Conservation (phyloP, 2,113 vertebrate genomes). For the Gallinago media region DNA sequence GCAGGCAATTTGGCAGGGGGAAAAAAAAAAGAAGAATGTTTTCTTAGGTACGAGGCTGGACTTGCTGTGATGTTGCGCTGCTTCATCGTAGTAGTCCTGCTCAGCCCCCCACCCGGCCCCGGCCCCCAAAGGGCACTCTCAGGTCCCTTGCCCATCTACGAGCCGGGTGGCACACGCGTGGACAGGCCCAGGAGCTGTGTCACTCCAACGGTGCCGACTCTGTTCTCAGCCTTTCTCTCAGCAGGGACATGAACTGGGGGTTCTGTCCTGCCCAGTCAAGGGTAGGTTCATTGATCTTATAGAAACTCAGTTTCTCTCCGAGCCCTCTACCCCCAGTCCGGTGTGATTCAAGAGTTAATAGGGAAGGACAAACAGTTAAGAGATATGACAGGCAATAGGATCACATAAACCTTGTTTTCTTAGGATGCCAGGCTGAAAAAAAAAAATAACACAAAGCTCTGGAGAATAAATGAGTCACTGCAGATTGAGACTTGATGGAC, state of each 20-base stretch:
- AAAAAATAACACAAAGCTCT: slow-evolving; percentile 38
- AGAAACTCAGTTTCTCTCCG: slow-evolving; percentile 15
- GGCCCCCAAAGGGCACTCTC: neutral
- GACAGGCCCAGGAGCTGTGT: neutral
- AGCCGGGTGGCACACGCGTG: rapidly evolving
- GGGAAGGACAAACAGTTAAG: slow-evolving; percentile 64
- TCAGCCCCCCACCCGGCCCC: neutral
- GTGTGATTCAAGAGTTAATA: slow-evolving; percentile 57
- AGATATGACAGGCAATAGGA: slow-evolving; percentile 55
- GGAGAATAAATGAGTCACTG: slow-evolving; percentile 52
- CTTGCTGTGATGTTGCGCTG: neutral
- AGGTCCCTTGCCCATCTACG: neutral
- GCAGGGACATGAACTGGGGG: neutral
- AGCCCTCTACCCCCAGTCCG: neutral
- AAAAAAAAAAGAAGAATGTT: neutral
- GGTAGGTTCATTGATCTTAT: neutral
- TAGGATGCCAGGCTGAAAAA: slow-evolving; percentile 45
- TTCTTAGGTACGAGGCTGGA: neutral
- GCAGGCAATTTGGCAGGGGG: neutral
- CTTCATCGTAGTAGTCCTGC: neutral
- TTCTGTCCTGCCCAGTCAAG: slow-evolving; percentile 2
- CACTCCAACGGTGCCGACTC: neutral
- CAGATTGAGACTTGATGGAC: slow-evolving; percentile 50
- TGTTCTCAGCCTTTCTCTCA: neutral
- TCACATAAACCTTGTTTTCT: slow-evolving; percentile 57